Evolutionary conservation across 2,113 vertebrate species (phyloP), one percentile per base, ranked within the genome.

Genomic region (Ictidomys tridecemlineatus): DNA sequence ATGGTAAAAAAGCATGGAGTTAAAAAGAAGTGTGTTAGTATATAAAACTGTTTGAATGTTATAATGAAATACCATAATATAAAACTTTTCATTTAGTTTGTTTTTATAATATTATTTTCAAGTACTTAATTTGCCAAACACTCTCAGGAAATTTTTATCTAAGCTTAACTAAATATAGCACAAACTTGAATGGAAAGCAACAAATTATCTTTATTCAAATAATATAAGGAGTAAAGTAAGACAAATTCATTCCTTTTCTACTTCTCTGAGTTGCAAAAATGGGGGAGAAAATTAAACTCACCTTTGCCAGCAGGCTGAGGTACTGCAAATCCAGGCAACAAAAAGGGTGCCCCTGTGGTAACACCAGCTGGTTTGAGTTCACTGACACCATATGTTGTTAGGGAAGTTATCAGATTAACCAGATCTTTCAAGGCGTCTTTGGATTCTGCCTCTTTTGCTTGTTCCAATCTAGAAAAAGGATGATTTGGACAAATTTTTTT

Each of bases 361-460:
- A 99, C 98, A 28, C 99, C 99, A 45, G 99, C 99, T 4, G 99
- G 99, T 96, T 99, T 99, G 95, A 99, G 98, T 97, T 99, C 99
- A 53, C 95, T 99, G 97, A 99, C 99, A 30, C 99, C 99, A 0
- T 99, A 99, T 0, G 99, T 99, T 98, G 99, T 99, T 95, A 99
- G 98, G 92, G 99, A 99, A 76, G 99, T 99, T 97, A 99, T 99
- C 99, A 99, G 98, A 98, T 99, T 99, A 67, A 99, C 99, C 78
- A 99, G 99, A 90, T 99, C 99, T 98, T 99, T 99, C 98, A 99
- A 98, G 37, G 99, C 99, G 82, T 99, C 99, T 98, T 99, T 99
- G 17, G 99, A 99, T 97, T 99, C 99, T 16, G 99, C 99, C 97
- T 99, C 99, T 98, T 99, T 99, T 96, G 99, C 99, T 98, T 99